These are phyloP conservation scores for Carpatolechia fugitivella DNA, from an alignment of 2,888 invertebrate genomes.

Conservation along the genomic window DNA sequence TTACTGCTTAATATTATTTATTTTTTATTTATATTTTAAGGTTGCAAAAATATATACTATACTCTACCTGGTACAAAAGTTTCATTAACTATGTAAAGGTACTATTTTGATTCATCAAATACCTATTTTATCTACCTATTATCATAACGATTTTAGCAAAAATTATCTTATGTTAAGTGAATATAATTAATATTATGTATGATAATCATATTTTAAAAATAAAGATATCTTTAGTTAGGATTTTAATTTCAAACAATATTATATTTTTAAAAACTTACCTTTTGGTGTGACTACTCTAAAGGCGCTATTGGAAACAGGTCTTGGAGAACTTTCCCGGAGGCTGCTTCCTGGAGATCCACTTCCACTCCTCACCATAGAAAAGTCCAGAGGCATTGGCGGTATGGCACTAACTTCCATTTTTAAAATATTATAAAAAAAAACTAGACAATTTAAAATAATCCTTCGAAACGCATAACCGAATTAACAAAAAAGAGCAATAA, in stretches of 20 bases:
- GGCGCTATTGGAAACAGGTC: conserved; percentile 77
- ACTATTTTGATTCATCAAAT: too few species aligned
- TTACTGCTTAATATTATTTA: too few species aligned
- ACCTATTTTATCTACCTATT: too few species aligned
- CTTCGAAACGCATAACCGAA: conserved; percentile 37
- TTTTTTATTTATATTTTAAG: too few species aligned
- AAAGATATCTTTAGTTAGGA: neutral
- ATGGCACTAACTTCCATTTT: conserved; percentile 82
- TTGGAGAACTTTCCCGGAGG: conserved; percentile 61
- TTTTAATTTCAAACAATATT: too few species aligned
- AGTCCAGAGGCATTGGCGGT: conserved; percentile 83
- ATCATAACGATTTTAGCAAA: too few species aligned
- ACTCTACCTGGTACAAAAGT: too few species aligned
- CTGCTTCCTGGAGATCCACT: conserved; percentile 52
- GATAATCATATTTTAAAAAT: too few species aligned
- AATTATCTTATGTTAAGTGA: too few species aligned
- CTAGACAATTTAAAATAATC: conserved; percentile 25
- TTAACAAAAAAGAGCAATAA: conserved; percentile 27
- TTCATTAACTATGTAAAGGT: too few species aligned
- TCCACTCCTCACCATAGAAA: conserved; percentile 78
- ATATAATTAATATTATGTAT: neutral
- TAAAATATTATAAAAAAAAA: conserved; percentile 35
- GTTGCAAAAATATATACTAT: too few species aligned
- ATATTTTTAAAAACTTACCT: conserved; percentile 56
- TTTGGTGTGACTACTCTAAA: conserved; percentile 84